Evolutionary conservation across 1,140 invertebrate species (phyloP).

Genomic region (Apocrypta bakeri): DNA sequence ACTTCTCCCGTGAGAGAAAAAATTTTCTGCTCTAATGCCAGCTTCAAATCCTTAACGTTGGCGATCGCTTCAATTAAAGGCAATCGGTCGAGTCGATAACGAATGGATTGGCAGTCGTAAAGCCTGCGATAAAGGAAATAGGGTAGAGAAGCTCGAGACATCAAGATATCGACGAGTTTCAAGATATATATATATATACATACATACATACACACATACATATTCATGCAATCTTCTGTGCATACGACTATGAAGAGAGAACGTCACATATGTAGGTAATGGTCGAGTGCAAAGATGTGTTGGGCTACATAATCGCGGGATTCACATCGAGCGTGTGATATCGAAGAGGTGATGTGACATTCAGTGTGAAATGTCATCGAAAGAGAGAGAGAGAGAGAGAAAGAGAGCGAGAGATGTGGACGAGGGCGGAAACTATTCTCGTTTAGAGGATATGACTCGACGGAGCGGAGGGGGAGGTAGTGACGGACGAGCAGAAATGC

Average conservation of each 20-base stretch:
- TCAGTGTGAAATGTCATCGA: constrained; percentile 2
- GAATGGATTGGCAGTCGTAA: constrained; percentile 1
- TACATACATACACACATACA: too few species aligned
- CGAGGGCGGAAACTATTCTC: constrained; percentile 8
- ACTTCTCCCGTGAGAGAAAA: background rate
- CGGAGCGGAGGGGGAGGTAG: background rate
- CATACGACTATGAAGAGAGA: too few species aligned
- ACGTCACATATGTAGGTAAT: background rate
- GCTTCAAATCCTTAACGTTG: background rate
- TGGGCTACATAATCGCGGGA: background rate
- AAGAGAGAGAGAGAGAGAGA: background rate
- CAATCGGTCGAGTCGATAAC: background rate
- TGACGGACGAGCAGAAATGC: constrained; percentile 13
- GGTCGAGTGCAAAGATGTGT: constrained; percentile 1
- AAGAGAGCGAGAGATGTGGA: too few species aligned
- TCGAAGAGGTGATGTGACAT: background rate
- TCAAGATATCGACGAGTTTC: background rate
- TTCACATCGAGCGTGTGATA: background rate
- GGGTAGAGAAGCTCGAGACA: background rate
- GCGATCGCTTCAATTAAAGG: background rate
- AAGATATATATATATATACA: too few species aligned
- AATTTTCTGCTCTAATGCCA: background rate
- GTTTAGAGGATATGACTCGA: background rate
- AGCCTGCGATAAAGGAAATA: background rate
- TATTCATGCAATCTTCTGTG: too few species aligned